Evolutionary conservation across 2,113 vertebrate genomes (phyloP), one percentile per base, ranked within the genome.

Genomic region (Scomber japonicus): DNA sequence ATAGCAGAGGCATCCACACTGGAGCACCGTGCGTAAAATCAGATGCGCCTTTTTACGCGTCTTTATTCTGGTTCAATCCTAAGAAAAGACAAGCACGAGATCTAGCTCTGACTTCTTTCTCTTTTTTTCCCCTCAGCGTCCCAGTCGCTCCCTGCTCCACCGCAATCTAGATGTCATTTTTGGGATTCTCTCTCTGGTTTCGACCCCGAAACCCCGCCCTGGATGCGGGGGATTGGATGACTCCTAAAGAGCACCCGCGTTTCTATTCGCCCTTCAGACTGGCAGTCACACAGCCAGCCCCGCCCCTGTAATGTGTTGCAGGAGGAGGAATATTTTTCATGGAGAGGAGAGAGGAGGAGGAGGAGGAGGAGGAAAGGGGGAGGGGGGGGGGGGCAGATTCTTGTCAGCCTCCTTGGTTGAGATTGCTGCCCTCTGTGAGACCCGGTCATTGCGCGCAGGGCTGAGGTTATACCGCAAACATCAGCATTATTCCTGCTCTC

Each of bases 121-220:
- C 62, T 86, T 72, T 79, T 75, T 40, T 8, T 51, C 77, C 9
- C 55, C 77, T 81, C 81, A 1, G 67, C 8, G 67, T 82, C 81
- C 77, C 86, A 30, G 84, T 81, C 78, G 55, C 77, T 88, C 84
- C 71, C 70, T 80, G 83, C 85, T 88, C 67, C 77, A 78, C 89
- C 84, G 90, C 83, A 90, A 56, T 87, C 87, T 82, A 90, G 89
- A 91, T 93, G 91, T 94, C 92, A 92, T 92, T 91, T 93, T 93
- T 85, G 88, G 88, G 90, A 92, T 92, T 89, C 89, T 93, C 90
- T 85, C 87, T 91, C 89, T 64, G 53, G 84, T 88, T 84, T 87
- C 75, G 84, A 81, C 63, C 21, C 21, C 17, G 4, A 71, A 80
- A 62, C 71, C 89, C 90, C 92, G 88, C 93, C 93, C 80, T 15